Percentiles rank a stretch among this genome's conserved stretches.
These are phyloP conservation scores for Harpalus rubripes DNA, from an alignment of 2,888 invertebrate species.

Conservation along the genomic window DNA sequence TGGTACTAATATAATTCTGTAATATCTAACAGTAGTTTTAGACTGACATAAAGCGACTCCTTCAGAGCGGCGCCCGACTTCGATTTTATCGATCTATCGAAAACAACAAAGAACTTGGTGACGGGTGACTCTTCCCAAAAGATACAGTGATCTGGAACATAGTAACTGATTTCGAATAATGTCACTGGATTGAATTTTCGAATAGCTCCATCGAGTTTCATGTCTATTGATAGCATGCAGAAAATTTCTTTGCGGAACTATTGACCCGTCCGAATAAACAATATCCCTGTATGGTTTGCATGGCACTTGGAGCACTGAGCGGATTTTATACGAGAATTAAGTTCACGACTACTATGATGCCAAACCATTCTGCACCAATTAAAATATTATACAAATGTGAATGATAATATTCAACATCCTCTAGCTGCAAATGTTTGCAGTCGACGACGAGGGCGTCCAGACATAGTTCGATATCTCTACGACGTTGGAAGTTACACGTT, in stretches of 20 bases:
- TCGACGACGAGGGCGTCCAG: slow-evolving; percentile 7
- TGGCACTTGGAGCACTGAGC: background rate
- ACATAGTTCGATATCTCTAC: background rate
- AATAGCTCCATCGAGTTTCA: background rate
- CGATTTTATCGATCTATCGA: no score
- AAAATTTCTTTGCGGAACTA: background rate
- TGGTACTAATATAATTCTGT: no score
- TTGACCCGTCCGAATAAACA: slow-evolving; percentile 1
- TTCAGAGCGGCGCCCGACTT: no score
- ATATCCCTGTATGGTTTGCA: slow-evolving; percentile 13
- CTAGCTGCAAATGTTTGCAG: slow-evolving; percentile 1
- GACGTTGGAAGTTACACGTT: background rate
- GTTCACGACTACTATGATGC: background rate
- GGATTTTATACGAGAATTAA: background rate
- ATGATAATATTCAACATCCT: background rate
- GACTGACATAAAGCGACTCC: no score
- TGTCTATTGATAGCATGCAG: background rate
- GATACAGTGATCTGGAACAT: no score
- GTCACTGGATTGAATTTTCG: no score
- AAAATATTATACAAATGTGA: background rate
- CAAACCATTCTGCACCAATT: slow-evolving; percentile 5
- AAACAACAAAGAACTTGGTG: no score
- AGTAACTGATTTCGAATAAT: no score
- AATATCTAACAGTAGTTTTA: no score
- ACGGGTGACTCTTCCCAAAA: no score